Base-by-base conservation (phyloP, 2,888 invertebrate species). In the Bombylius discolor region DNA sequence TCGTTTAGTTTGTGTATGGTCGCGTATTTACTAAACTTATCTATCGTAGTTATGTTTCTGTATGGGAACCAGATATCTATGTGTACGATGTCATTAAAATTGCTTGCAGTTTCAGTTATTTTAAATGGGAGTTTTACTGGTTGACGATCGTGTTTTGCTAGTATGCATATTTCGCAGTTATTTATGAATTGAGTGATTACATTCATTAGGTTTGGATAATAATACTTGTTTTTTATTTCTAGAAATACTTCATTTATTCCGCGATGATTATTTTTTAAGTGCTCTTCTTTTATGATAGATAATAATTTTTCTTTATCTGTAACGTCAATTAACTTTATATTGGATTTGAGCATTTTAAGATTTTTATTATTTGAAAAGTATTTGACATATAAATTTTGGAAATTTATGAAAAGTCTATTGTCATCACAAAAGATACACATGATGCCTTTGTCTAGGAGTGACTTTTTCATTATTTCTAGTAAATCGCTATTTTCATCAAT, bases 61-160 rank as follows among this genome's bases (percentile, higher is more conserved):
- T 11, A 34, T 6, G 39, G 51, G 14, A 49, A 23, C 31, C 33
- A 56, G n/a, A 55, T 55, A 13, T 61, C 61, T 9, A 63, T 47
- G 48, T 59, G 61, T 47, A 63, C 51, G 33, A 58, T 56, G 47
- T 63, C 36, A 9, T 36, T 36, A 36, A 36, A 36, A 36, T 36
- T 36, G 9, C 4, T 36, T 8, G 36, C 60, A 44, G 59, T 58
- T 48, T 58, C 56, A 1, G 62, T 62, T 1, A 64, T 33, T 34
- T 61, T 56, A 12, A 61, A 60, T 47, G 56, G 54, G 5, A 56
- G 52, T 39, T 59, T 52, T 45, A 56, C 49, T 11, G 64, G 62
- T 39, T 62, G 56, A n/a, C 62, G 34, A 53, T 63, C 61, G 47
- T 60, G 61, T 54, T 62, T 63, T 14, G 57, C 58, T 52, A 56